phyloP scores from a whole-genome alignment of 1,140 invertebrate genomes.

The Fopius arisanus region DNA sequence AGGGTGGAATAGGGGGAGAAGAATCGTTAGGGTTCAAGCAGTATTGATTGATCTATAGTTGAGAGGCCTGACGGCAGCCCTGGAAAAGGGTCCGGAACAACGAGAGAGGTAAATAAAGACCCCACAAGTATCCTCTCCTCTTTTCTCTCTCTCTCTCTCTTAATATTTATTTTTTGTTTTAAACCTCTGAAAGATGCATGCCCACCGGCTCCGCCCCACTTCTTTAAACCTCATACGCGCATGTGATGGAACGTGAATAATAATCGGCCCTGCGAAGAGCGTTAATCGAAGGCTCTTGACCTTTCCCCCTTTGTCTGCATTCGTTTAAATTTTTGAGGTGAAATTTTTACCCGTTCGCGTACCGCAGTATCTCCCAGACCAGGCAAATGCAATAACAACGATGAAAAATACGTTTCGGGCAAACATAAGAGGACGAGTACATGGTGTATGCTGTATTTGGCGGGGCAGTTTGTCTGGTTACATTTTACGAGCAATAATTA shows the following conservation, averaged over 20 bases:
- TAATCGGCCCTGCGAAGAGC: slow-evolving; percentile 39
- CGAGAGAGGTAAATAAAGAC: slow-evolving; percentile 45
- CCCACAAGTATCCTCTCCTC: slow-evolving; percentile 41
- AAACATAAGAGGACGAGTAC: background rate
- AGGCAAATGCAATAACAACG: background rate
- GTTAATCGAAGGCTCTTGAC: slow-evolving; percentile 45
- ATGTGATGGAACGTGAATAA: slow-evolving; percentile 44
- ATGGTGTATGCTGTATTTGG: slow-evolving; percentile 1
- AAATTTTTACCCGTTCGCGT: background rate
- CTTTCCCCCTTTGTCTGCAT: background rate
- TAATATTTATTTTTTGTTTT: background rate
- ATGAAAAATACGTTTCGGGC: background rate
- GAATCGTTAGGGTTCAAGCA: slow-evolving; percentile 33
- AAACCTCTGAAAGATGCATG: slow-evolving; percentile 44
- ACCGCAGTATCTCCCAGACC: background rate
- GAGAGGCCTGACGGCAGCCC: slow-evolving; percentile 49
- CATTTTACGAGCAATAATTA: slow-evolving; percentile 53
- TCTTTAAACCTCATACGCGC: slow-evolving; percentile 15
- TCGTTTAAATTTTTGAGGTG: background rate
- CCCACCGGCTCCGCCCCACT: slow-evolving; percentile 39
- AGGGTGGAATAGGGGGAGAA: slow-evolving; percentile 17
- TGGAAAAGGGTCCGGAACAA: slow-evolving; percentile 36
- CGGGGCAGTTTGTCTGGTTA: slow-evolving; percentile 19
- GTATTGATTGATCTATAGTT: slow-evolving; percentile 59
- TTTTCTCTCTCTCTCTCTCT: slow-evolving; percentile 12